Evolutionary conservation across 2,113 vertebrate genomes (phyloP).

Genomic region (Thermophis baileyi): DNA sequence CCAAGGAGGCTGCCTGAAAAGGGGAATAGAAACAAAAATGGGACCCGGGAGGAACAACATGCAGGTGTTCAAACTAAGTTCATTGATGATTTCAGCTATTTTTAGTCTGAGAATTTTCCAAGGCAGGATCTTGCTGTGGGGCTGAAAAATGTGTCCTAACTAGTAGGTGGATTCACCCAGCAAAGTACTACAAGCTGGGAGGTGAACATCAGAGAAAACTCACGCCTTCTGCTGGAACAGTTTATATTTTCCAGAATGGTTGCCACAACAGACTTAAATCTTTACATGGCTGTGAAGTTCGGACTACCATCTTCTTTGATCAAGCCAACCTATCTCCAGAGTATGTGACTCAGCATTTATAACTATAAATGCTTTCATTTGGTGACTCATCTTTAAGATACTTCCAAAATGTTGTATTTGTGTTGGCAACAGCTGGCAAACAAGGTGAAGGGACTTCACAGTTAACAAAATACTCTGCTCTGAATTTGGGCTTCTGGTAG

Average conservation of each 20-base stretch:
- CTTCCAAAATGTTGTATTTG: background rate
- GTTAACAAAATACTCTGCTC: background rate
- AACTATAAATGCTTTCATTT: background rate
- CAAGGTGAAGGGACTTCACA: background rate
- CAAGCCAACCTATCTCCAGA: background rate
- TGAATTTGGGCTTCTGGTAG: background rate
- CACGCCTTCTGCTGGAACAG: background rate
- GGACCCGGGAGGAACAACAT: background rate
- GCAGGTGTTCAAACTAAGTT: background rate
- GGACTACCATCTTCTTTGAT: background rate
- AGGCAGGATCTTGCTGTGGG: background rate
- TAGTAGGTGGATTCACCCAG: background rate
- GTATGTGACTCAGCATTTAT: background rate
- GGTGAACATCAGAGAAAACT: background rate
- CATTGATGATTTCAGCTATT: background rate
- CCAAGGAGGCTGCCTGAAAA: background rate
- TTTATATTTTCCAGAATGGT: background rate
- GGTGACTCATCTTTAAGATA: background rate
- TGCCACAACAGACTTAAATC: background rate
- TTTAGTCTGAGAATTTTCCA: background rate
- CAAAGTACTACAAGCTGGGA: background rate
- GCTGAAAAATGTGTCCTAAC: background rate
- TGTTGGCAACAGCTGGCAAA: background rate
- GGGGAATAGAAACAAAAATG: background rate
- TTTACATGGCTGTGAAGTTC: background rate